Evolutionary conservation across 2,113 vertebrate species (phyloP).

Genomic region (Elephas maximus): DNA sequence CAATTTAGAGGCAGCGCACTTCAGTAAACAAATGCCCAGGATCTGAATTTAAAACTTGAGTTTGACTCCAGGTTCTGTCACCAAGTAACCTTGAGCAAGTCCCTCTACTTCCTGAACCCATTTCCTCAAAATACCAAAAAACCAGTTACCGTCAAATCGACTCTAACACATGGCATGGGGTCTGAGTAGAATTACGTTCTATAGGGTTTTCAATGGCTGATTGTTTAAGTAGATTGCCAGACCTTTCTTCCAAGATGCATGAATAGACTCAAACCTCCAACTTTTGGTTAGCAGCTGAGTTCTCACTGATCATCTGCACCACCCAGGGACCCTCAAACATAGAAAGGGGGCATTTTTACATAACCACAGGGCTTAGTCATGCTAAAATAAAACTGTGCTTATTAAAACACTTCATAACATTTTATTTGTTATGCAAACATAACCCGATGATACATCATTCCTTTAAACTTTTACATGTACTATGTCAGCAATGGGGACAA

Average conservation of each 20-base stretch:
- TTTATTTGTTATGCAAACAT: neutral
- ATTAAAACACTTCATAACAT: slow-evolving; percentile 17
- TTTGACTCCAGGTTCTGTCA: neutral
- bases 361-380: neutral
- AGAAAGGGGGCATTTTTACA: slow-evolving; percentile 2
- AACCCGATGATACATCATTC: neutral
- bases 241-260: neutral
- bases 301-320: neutral
- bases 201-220: neutral
- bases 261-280: neutral
- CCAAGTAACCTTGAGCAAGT: neutral
- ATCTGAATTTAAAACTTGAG: neutral
- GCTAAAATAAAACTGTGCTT: neutral
- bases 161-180: neutral
- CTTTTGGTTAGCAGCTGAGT: neutral
- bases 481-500: neutral
- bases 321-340: neutral
- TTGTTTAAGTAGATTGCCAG: neutral
- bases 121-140: neutral
- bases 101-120: neutral
- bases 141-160: neutral
- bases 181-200: neutral
- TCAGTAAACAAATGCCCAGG: neutral
- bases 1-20: neutral
- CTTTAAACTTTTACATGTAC: neutral